phyloP scores from a whole-genome alignment of 2,113 vertebrate genomes.

The Notiomystis cincta region DNA sequence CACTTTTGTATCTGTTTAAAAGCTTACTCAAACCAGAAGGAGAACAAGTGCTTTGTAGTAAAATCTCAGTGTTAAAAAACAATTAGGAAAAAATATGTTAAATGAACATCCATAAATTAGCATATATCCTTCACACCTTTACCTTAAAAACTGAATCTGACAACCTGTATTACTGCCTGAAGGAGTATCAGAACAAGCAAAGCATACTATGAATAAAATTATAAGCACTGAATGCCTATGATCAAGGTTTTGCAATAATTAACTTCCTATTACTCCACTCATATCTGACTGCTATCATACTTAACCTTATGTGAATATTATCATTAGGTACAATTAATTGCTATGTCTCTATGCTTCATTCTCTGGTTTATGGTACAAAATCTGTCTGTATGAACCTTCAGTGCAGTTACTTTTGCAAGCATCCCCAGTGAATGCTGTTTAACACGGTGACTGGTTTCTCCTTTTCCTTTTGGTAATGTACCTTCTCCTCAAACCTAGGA shows the following conservation, averaged over 20 bases:
- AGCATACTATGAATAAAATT: not conserved
- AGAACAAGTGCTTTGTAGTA: not conserved
- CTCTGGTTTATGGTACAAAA: not conserved
- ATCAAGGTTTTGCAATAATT: not conserved
- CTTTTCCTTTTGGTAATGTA: not conserved
- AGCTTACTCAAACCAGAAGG: not conserved
- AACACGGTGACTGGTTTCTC: not conserved
- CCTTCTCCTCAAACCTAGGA: not conserved
- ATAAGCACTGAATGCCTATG: not conserved
- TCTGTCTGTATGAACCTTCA: not conserved
- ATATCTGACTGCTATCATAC: not conserved
- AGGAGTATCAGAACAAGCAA: not conserved
- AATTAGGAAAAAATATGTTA: not conserved
- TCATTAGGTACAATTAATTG: not conserved
- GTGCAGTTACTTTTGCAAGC: not conserved
- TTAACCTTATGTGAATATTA: not conserved
- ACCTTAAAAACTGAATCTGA: not conserved
- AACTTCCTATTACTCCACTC: not conserved
- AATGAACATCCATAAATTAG: not conserved
- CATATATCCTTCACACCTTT: not conserved
- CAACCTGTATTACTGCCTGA: not conserved
- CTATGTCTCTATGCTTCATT: not conserved
- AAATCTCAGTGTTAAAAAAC: not conserved
- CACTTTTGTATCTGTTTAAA: not conserved
- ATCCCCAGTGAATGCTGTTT: not conserved